Evolutionary conservation across 2,797 vertebrate genomes (phyloP), one percentile per base, ranked within the genome.

Genomic region (Geotrypetes seraphini): DNA sequence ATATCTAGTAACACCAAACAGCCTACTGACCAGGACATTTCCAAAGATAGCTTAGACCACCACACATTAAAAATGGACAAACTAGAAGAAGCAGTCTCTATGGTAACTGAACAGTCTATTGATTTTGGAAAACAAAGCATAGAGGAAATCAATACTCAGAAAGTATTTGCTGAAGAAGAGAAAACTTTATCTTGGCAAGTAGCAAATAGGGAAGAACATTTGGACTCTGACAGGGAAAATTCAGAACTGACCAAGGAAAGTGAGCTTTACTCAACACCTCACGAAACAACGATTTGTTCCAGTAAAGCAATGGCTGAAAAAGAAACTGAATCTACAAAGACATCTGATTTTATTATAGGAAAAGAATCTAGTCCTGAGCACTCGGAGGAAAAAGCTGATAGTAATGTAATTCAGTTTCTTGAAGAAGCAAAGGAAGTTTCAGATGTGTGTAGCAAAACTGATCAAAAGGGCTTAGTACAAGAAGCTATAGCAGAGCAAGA

Each of bases 21-120:
- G 39, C 24, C 18, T 25, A 8, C 20, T 38, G 40, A 46, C 18
- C 53, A 38, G 40, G 40, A 39, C 2, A 39, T 69, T 46, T 50
- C 67, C 69, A 79, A 75, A 74, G 73, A 68, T 20, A 38, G 60
- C 31, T 53, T 42, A 60, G 54, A 55, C 10, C 30, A 35, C 8
- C 49, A 17, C 23, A 51, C 48, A 40, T 64, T 57, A 22, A 48
- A 51, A 22, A 18, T 48, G 3, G 39, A 54, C 32, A 19, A 42
- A 39, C 36, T 38, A 23, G 59, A 41, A 5, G 32, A 29, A 16
- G 50, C 59, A 23, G 12, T 48, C 22, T 54, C 57, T 33, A 28
- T 31, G 10, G 39, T 43, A 35, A 28, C 45, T 22, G 4, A 31
- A 15, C 16, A 43, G 39, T 26, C 28, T 12, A 43, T 55, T 41